Base-by-base conservation (phyloP, 2,797 vertebrate species). In the Scomberomorus guttatus region DNA sequence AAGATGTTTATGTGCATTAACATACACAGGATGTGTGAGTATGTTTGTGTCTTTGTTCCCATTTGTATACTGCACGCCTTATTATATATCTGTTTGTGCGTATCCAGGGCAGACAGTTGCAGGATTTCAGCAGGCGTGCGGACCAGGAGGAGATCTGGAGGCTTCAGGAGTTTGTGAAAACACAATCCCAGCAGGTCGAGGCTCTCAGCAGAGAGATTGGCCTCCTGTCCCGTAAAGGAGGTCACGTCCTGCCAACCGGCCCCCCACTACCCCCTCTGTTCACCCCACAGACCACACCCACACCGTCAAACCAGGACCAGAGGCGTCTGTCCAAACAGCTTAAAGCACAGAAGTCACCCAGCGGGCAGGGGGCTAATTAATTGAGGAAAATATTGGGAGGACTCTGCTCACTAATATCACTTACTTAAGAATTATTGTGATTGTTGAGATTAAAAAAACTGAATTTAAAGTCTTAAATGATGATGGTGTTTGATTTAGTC, bases 31-130 rank as follows among this genome's bases (percentile, higher is more conserved):
- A 11, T 34, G 42, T 70, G 46, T 46, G 44, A n/a, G 32, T 77
- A 15, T 34, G 32, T 14, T 18, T 65, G 18, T 29, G 9, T 39
- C 14, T 34, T 22, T 46, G 13, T 61, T 14, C 56, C 25, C 14
- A 11, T n/a, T 7, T 56, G 14, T 29, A 4, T 2, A 15, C 52
- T 37, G 13, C n/a, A 4, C 44, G 11, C 44, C 17, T 22, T 25
- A 17, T 32, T 12, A 13, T 7, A n/a, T 27, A 48, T 77, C 4
- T 29, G 78, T 70, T 2, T 72, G 17, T 81, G 22, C 80, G 34
- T 37, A 1, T 82, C 61, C 89, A 98, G 97, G 94, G 92, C 2
- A 52, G 63, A 44, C 95, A 95, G 86, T 95, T 96, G 82, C 94
- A 95, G 84, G 89, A 90, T 9, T 75, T 27, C 73, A 79, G 72